Percentiles rank a stretch among this genome's conserved stretches.
Evolutionary conservation across 2,888 invertebrate species (phyloP).

Genomic region (Petrolisthes manimaculis): DNA sequence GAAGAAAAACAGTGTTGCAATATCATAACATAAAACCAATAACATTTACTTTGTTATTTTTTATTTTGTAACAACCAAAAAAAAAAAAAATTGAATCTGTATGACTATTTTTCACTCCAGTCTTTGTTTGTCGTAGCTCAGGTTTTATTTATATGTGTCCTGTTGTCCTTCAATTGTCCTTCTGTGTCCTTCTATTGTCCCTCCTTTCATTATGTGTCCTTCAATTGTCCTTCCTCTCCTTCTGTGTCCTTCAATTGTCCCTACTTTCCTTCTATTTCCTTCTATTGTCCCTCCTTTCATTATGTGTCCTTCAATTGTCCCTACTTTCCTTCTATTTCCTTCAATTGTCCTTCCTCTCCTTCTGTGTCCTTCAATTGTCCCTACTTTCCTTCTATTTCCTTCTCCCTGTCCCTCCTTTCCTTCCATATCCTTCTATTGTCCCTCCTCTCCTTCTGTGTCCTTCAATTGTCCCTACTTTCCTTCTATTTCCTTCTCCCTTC

Average conservation of each 20-base stretch:
- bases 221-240: not conserved
- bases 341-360: not conserved
- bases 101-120: not conserved
- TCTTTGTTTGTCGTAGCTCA: not conserved
- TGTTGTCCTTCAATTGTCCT: not conserved
- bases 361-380: not conserved
- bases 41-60: slow-evolving; percentile 7
- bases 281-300: not conserved
- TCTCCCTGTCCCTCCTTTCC: too few relatives aligned
- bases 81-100: not conserved
- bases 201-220: not conserved
- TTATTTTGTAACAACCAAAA: not conserved
- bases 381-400: too few relatives aligned
- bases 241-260: too few relatives aligned
- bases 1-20: not conserved
- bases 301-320: not conserved
- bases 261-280: too few relatives aligned
- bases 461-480: too few relatives aligned
- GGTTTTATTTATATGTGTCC: not conserved
- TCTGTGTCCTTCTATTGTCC: not conserved
- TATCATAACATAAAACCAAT: not conserved
- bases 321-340: too few relatives aligned
- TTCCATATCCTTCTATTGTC: too few relatives aligned
- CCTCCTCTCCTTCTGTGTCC: too few relatives aligned
- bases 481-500: not conserved